phyloP scores from a whole-genome alignment of 2,797 vertebrate genomes.

The Coccyzus lansbergi region DNA sequence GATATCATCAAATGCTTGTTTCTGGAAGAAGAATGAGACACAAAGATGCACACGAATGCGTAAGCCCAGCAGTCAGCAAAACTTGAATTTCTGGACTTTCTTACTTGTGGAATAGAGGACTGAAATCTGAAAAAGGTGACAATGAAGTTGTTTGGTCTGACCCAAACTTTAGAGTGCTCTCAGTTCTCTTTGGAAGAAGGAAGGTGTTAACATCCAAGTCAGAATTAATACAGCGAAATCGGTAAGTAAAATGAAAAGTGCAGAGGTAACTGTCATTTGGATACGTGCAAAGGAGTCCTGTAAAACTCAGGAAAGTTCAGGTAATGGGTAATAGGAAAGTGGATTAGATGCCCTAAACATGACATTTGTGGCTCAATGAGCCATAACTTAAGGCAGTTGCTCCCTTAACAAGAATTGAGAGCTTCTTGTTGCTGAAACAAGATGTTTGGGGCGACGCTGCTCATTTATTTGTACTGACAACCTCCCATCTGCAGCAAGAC shows the following conservation, averaged over 20 bases:
- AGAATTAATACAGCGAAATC: not conserved
- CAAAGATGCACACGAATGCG: not conserved
- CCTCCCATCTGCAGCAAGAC: fast-evolving
- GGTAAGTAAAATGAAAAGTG: not conserved
- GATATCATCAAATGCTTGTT: conserved; percentile 69
- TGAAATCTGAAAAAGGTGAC: not conserved
- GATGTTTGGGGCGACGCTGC: fast-evolving
- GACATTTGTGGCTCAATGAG: not conserved
- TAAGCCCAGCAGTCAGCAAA: not conserved
- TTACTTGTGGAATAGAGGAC: not conserved
- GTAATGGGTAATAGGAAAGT: too few species aligned
- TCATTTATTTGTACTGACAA: not conserved
- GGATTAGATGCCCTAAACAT: not conserved
- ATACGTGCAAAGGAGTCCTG: not conserved
- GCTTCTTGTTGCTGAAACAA: not conserved
- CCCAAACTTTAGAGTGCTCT: not conserved
- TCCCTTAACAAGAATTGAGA: not conserved
- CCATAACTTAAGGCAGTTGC: fast-evolving
- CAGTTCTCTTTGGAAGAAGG: not conserved
- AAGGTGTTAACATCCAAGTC: not conserved
- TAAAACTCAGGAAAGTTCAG: not conserved
- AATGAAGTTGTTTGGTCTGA: not conserved
- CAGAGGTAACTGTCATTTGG: not conserved
- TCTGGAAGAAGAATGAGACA: conserved; percentile 17
- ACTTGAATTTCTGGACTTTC: not conserved